These are phyloP conservation scores for Drosophila pseudotakahashii DNA, from an alignment of 2,888 invertebrate species.

Conservation along the genomic window DNA sequence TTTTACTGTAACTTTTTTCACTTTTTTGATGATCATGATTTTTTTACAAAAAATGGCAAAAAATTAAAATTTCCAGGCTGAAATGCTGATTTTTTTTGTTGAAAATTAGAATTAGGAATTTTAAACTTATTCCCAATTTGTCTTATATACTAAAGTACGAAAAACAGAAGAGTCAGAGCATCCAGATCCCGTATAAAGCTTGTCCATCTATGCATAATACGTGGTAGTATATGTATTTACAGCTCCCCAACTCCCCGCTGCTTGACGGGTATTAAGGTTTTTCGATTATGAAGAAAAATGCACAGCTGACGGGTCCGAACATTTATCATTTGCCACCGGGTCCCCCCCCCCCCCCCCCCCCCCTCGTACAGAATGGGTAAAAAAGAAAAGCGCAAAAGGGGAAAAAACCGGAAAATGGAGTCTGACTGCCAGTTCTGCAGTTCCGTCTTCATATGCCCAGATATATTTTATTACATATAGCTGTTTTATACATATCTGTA, in stretches of 20 bases:
- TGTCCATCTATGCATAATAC: neutral
- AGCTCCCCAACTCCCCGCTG: conserved; percentile 2
- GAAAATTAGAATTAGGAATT: no score
- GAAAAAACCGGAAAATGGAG: conserved; percentile 9
- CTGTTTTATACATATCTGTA: neutral
- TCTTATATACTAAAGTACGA: no score
- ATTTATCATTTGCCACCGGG: conserved; percentile 63
- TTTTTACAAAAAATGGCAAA: no score
- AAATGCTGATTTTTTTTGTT: no score
- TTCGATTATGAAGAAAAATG: conserved; percentile 73
- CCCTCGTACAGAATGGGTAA: neutral
- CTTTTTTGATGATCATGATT: no score
- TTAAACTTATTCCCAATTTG: no score
- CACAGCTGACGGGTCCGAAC: conserved; percentile 64
- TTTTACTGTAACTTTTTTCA: no score
- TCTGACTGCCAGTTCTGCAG: conserved; percentile 9
- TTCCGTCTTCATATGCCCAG: conserved; percentile 3
- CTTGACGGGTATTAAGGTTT: conserved; percentile 58
- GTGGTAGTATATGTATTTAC: neutral
- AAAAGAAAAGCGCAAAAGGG: neutral
- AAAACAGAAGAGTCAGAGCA: neutral
- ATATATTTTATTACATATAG: neutral
- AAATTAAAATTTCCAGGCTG: no score
- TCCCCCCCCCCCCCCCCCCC: no score
- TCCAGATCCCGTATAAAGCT: neutral